Conservation (phyloP, 2,888 invertebrate species). For the Eupithecia subumbrata region DNA sequence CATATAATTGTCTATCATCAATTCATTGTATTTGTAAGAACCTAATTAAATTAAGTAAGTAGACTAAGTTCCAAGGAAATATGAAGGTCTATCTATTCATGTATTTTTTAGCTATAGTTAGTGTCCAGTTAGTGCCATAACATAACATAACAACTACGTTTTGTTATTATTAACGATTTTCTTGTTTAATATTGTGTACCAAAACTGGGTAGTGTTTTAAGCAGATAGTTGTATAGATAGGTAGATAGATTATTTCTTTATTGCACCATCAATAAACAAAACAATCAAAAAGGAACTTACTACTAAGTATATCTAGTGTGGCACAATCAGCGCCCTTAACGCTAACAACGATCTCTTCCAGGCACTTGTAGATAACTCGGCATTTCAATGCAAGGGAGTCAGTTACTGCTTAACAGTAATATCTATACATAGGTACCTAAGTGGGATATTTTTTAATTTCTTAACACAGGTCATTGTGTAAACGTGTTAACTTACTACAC, state of each 20-base stretch:
- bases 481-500: background rate
- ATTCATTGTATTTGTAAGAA: background rate
- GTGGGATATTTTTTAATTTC: background rate
- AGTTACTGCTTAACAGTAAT: background rate
- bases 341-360: no score
- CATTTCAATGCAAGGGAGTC: background rate
- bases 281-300: no score
- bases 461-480: background rate
- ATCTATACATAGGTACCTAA: background rate
- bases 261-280: no score
- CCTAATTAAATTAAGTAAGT: background rate
- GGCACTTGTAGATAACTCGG: background rate
- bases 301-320: no score
- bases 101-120: background rate
- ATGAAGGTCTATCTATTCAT: background rate
- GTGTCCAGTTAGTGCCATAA: constrained; percentile 3
- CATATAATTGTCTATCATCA: background rate
- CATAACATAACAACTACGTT: background rate
- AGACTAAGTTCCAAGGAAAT: background rate
- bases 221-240: background rate
- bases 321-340: no score
- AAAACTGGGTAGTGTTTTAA: background rate
- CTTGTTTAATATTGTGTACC: background rate
- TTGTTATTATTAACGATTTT: background rate
- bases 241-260: no score